phyloP scores from a whole-genome alignment of 2,113 vertebrate genomes.

The Physeter macrocephalus region DNA sequence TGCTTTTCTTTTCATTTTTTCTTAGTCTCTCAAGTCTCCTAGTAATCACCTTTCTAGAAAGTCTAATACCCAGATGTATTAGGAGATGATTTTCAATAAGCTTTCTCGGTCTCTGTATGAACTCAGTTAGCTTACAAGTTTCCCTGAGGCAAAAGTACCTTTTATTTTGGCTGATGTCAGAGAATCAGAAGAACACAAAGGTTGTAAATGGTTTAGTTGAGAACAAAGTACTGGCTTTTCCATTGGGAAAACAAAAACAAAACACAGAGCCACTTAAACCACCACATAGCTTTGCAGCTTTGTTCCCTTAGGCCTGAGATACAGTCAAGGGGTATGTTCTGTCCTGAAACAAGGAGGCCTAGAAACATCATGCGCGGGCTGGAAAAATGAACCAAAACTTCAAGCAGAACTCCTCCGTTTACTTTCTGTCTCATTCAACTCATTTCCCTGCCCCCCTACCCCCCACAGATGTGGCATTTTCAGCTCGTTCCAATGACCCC shows the following conservation, averaged over 20 bases:
- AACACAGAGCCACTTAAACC: not conserved
- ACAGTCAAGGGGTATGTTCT: not conserved
- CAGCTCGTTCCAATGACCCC: not conserved
- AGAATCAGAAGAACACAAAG: not conserved
- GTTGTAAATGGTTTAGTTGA: not conserved
- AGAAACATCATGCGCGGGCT: not conserved
- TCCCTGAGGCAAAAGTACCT: not conserved
- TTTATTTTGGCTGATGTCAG: conserved; percentile 14
- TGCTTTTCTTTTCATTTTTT: not conserved
- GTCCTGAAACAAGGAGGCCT: not conserved
- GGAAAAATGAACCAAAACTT: not conserved
- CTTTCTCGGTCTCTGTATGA: not conserved
- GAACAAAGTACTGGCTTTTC: not conserved
- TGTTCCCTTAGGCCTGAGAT: not conserved
- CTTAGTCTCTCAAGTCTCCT: not conserved
- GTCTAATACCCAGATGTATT: not conserved
- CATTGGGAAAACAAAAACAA: not conserved
- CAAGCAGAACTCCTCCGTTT: not conserved
- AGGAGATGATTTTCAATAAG: not conserved
- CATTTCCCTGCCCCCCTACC: too few relatives aligned
- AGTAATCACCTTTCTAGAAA: not conserved
- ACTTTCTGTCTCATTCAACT: not conserved
- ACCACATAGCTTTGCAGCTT: not conserved
- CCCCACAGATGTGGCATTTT: not conserved
- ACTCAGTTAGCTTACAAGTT: not conserved